These are phyloP conservation scores for Misgurnus mizolepis DNA, from an alignment of 2,113 vertebrate species.

Conservation along the genomic window DNA sequence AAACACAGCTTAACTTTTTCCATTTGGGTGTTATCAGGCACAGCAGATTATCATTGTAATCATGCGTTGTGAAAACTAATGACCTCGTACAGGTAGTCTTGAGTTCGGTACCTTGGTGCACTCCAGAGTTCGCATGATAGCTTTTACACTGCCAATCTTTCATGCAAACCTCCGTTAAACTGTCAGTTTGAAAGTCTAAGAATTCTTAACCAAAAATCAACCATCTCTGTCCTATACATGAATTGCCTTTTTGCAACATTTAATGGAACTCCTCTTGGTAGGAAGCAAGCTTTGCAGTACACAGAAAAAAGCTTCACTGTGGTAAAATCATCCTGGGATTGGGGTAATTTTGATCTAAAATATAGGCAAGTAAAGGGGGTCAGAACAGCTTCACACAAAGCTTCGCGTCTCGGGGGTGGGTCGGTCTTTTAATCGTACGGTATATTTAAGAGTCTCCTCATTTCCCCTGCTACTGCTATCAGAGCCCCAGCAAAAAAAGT, in stretches of 20 bases:
- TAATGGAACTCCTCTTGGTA: background rate
- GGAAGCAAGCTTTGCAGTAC: background rate
- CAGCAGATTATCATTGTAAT: no score
- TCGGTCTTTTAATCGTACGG: conserved; percentile 54
- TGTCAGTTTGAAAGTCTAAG: no score
- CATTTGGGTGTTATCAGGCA: no score
- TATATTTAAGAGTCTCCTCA: conserved; percentile 50
- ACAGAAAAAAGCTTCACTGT: background rate
- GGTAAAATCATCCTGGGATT: background rate
- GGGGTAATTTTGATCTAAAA: conserved; percentile 31
- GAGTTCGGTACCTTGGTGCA: no score
- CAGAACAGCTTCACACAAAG: conserved; percentile 39
- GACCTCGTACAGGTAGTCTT: no score
- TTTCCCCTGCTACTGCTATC: conserved; percentile 41
- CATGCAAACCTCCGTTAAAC: no score
- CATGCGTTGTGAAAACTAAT: no score
- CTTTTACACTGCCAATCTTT: no score
- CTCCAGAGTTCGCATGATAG: no score
- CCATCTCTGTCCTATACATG: background rate
- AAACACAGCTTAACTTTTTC: no score
- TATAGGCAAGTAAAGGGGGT: conserved; percentile 27
- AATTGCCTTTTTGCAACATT: background rate
- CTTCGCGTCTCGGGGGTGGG: background rate
- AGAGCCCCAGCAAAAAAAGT: conserved; percentile 52
- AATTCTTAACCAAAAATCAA: no score